These are phyloP conservation scores for Athalia circularis DNA, from an alignment of 2,888 invertebrate genomes.

Conservation along the genomic window DNA sequence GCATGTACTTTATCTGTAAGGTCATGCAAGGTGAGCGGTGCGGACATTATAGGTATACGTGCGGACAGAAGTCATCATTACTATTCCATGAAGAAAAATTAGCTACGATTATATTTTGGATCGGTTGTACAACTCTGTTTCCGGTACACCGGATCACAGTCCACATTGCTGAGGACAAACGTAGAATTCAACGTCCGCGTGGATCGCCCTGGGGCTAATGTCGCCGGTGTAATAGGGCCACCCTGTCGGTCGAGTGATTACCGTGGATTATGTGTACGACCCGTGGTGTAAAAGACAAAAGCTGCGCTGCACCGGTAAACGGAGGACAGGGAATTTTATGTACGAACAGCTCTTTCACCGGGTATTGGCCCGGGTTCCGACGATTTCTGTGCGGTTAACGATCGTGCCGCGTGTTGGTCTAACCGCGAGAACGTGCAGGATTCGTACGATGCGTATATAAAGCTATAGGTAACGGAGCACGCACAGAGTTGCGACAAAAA, in stretches of 20 bases:
- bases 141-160: no score
- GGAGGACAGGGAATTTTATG: constrained; percentile 48
- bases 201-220: constrained; percentile 49
- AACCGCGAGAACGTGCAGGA: constrained; percentile 19
- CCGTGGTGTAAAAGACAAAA: neutral
- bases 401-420: neutral
- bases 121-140: no score
- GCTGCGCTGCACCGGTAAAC: neutral
- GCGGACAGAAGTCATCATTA: no score
- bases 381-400: neutral
- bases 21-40: no score
- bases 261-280: no score
- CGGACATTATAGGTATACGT: no score
- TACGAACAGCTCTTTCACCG: constrained; percentile 46
- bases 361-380: constrained; percentile 33
- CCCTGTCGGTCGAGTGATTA: constrained; percentile 36
- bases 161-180: no score
- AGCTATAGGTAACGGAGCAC: constrained; percentile 23
- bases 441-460: no score
- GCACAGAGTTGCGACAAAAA: constrained; percentile 17
- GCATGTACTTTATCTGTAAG: no score
- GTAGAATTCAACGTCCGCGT: constrained; percentile 6
- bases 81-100: no score
- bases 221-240: constrained; percentile 56
- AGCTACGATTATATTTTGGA: no score